Evolutionary conservation across 1,140 invertebrate genomes (phyloP).

Genomic region (Zaprionus davidi): DNA sequence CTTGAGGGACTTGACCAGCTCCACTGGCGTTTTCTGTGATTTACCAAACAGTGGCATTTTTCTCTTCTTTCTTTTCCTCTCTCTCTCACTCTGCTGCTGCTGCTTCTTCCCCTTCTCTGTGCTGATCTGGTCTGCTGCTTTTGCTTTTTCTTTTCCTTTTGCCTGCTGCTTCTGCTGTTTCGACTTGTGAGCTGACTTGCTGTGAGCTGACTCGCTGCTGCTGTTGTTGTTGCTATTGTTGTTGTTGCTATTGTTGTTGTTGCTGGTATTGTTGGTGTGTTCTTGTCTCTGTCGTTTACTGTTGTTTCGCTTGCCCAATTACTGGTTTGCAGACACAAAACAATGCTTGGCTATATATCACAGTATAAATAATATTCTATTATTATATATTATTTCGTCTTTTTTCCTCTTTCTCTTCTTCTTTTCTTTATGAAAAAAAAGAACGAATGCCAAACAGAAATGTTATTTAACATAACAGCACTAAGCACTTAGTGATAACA

Average conservation of each 20-base stretch:
- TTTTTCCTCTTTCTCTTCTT: slow-evolving; percentile 60
- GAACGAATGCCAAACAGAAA: slow-evolving; percentile 52
- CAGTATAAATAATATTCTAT: slow-evolving; percentile 75
- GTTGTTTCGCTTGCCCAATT: slow-evolving; percentile 52
- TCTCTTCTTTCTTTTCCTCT: slow-evolving; percentile 21
- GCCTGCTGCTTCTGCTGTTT: slow-evolving; percentile 24
- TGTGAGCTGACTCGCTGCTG: slow-evolving; percentile 19
- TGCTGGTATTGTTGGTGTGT: slow-evolving; percentile 47
- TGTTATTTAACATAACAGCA: slow-evolving; percentile 52
- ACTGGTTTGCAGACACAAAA: slow-evolving; percentile 63
- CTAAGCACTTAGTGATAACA: slow-evolving; percentile 17
- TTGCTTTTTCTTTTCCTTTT: slow-evolving; percentile 82
- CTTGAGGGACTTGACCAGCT: slow-evolving; percentile 97
- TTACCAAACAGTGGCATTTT: slow-evolving; percentile 98
- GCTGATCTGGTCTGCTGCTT: slow-evolving; percentile 29
- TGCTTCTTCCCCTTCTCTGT: slow-evolving; percentile 11
- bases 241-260: slow-evolving; percentile 42
- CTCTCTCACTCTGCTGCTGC: slow-evolving; percentile 8
- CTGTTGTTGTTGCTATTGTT: slow-evolving; percentile 34
- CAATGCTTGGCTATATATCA: slow-evolving; percentile 75
- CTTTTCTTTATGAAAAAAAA: slow-evolving; percentile 61
- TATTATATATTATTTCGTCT: slow-evolving; percentile 80
- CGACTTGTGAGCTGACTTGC: slow-evolving; percentile 29
- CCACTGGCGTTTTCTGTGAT: slow-evolving; percentile 97
- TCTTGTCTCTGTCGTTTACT: slow-evolving; percentile 35